These are phyloP conservation scores for Phainopepla nitens DNA, from an alignment of 2,113 vertebrate species.

Conservation along the genomic window DNA sequence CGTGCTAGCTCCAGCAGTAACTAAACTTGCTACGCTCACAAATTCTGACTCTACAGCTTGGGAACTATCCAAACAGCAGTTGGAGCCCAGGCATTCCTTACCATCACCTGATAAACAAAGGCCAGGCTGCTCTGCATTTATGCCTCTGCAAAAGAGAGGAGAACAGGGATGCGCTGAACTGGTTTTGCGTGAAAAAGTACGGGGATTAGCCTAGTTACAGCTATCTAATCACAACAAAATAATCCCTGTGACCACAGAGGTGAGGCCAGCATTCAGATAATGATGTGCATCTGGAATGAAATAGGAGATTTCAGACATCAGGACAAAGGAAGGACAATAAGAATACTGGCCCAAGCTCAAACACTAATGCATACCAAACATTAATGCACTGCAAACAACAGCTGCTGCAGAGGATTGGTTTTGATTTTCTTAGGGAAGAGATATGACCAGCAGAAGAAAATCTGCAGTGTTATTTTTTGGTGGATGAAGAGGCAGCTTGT, in stretches of 20 bases:
- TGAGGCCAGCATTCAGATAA: neutral
- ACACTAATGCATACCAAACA: neutral
- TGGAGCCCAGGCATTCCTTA: neutral
- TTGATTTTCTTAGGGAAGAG: neutral
- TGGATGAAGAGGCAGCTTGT: neutral
- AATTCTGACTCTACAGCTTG: neutral
- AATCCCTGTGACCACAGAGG: neutral
- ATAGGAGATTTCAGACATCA: neutral
- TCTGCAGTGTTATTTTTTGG: neutral
- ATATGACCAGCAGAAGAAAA: neutral
- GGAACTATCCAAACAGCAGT: neutral
- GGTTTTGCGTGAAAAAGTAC: neutral
- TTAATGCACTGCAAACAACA: neutral
- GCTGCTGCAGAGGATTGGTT: neutral
- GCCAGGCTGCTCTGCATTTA: neutral
- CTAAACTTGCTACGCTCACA: neutral
- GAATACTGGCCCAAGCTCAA: neutral
- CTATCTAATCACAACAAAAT: constrained; percentile 9
- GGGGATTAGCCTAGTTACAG: neutral
- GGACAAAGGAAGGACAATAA: neutral
- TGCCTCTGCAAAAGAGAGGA: neutral
- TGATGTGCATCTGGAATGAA: neutral
- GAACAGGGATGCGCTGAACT: neutral
- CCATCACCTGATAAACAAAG: neutral
- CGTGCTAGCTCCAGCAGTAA: neutral